A percentile compares a stretch with the other conserved stretches of the same genome.
Conservation (phyloP, 2,888 invertebrate genomes). For the Phlogophora meticulosa region DNA sequence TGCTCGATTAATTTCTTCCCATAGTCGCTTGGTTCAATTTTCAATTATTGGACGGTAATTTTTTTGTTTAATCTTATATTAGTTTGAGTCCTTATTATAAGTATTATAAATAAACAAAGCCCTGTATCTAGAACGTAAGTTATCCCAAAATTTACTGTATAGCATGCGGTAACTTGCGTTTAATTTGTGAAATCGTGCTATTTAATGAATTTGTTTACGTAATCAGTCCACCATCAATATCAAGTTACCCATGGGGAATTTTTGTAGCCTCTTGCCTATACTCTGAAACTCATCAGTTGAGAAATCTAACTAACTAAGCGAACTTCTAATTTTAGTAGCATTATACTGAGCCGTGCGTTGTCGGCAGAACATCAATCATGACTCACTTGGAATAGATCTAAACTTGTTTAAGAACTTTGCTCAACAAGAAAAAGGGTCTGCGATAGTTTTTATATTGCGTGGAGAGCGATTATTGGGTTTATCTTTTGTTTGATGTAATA, state of each 20-base stretch:
- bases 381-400: slow-evolving; percentile 69
- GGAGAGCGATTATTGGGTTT: slow-evolving; percentile 51
- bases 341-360: slow-evolving; percentile 73
- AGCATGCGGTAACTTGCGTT: too few species aligned
- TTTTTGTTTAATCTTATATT: too few species aligned
- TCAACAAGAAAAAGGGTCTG: slow-evolving; percentile 62
- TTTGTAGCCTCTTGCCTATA: slow-evolving; percentile 51
- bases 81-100: too few species aligned
- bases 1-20: too few species aligned
- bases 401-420: slow-evolving; percentile 62
- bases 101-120: too few species aligned
- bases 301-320: slow-evolving; percentile 66
- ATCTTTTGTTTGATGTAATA: slow-evolving; percentile 54
- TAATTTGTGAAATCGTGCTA: not conserved
- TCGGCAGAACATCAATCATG: slow-evolving; percentile 81
- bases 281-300: slow-evolving; percentile 65
- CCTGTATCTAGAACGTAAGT: too few species aligned
- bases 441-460: slow-evolving; percentile 51
- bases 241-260: slow-evolving; percentile 46
- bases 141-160: too few species aligned
- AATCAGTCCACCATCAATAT: slow-evolving; percentile 28
- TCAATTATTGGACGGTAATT: too few species aligned
- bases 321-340: slow-evolving; percentile 79
- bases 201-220: slow-evolving; percentile 2
- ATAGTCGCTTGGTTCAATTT: too few species aligned